Evolutionary conservation across 2,113 vertebrate genomes (phyloP), one percentile per base, ranked within the genome.

Genomic region (Myotis davidii): DNA sequence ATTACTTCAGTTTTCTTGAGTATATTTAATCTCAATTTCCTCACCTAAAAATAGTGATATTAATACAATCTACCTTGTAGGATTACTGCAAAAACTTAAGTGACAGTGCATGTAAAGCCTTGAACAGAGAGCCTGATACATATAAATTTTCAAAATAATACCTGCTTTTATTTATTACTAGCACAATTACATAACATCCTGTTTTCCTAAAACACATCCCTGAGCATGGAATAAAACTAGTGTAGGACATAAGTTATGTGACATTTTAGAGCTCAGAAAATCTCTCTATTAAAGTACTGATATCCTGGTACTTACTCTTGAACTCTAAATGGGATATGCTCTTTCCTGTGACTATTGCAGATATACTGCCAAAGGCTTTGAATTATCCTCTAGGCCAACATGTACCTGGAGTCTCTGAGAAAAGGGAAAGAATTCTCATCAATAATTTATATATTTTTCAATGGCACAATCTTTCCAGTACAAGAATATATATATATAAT

Each of bases 121-220:
- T 74, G 54, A 78, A 3, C 16, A 74, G 8, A 48, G 27, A 74
- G 16, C 5, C 12, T 83, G 9, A 34, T 39, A 4, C 27, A 73
- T 69, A 48, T 83, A 90, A 20, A 90, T 73, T 83, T 92, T 74
- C 48, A 83, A 90, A 78, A 83, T 92, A 79, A 78, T 79, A 52
- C 3, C 18, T 79, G 4, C 34, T 87, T 64, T 64, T 48, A 84
- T 61, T 92, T 61, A 84, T 94, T 83, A 32, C 12, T 34, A 69
- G n/a, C 20, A 16, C 2, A 32, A 54, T 87, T 87, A 50, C 2
- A 27, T 90, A 87, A 52, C 16, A 32, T n/a, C n/a, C 25, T 67
- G 20, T 6, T 69, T 89, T 86, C 54, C 20, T 34, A 85, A 85
- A 84, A 94, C 52, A 67, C 1, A 1, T 82, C 81, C 39, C 13